Evolutionary conservation across 1,140 invertebrate genomes (phyloP).

Genomic region (Euglossa dilemma): DNA sequence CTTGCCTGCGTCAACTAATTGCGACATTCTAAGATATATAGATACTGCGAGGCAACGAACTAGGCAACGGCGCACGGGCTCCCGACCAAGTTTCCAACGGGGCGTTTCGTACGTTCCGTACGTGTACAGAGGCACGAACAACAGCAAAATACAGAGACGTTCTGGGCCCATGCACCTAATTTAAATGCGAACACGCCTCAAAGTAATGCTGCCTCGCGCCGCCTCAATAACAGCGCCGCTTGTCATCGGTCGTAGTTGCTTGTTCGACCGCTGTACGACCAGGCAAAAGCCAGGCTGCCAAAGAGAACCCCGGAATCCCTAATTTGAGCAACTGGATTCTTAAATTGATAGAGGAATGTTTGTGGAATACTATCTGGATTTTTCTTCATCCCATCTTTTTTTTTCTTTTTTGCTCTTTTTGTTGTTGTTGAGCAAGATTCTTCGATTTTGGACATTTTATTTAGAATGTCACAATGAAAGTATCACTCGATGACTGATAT

Average conservation of each 20-base stretch:
- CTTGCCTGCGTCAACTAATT: slow-evolving; percentile 60
- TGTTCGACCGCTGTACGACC: not conserved
- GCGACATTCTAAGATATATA: slow-evolving; percentile 47
- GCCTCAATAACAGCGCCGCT: slow-evolving; percentile 4
- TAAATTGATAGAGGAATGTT: too few relatives aligned
- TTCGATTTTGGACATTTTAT: too few relatives aligned
- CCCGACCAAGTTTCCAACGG: slow-evolving; percentile 40
- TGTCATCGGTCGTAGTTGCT: slow-evolving; percentile 6
- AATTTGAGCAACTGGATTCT: too few relatives aligned
- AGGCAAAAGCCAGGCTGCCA: not conserved
- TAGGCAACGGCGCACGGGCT: slow-evolving; percentile 11
- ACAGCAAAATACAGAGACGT: slow-evolving; percentile 16
- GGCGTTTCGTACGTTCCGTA: not conserved
- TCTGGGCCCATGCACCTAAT: slow-evolving; percentile 1
- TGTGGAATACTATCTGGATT: too few relatives aligned
- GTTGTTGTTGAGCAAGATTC: too few relatives aligned
- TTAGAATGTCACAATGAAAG: too few relatives aligned
- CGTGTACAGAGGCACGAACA: slow-evolving; percentile 5
- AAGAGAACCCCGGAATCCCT: not conserved
- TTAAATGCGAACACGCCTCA: slow-evolving; percentile 28
- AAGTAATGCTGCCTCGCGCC: slow-evolving; percentile 4
- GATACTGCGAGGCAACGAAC: slow-evolving; percentile 16
- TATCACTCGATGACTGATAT: too few relatives aligned
- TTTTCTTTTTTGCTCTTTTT: too few relatives aligned
- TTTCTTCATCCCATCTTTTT: too few relatives aligned